A percentile compares a stretch with the other conserved stretches of the same genome.
phyloP scores from a whole-genome alignment of 2,888 invertebrate species.

The Leptodirus hochenwartii region DNA sequence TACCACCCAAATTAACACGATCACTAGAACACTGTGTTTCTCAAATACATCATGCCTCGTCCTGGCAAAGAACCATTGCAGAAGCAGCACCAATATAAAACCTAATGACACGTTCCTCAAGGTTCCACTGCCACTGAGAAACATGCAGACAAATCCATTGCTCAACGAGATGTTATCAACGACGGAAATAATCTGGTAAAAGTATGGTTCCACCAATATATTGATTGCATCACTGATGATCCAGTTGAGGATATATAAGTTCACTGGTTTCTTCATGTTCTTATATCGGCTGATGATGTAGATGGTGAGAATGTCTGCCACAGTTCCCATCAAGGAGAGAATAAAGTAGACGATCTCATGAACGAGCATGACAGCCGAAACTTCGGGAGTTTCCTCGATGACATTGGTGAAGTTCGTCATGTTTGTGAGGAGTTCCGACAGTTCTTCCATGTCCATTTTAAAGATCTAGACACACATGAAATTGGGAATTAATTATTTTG shows the following conservation, averaged over 20 bases:
- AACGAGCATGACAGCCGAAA: constrained; percentile 11
- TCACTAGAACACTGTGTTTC: too few species aligned
- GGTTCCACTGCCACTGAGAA: too few species aligned
- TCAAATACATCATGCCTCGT: too few species aligned
- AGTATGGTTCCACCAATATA: constrained; percentile 10
- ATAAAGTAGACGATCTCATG: constrained; percentile 11
- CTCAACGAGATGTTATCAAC: constrained; percentile 11
- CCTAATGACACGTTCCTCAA: too few species aligned
- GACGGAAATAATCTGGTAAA: constrained; percentile 11
- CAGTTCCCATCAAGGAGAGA: constrained; percentile 10
- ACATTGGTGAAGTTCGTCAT: too few species aligned
- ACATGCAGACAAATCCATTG: constrained; percentile 11
- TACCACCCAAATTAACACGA: too few species aligned
- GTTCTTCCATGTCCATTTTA: too few species aligned
- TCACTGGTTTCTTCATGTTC: constrained; percentile 10
- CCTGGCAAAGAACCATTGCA: too few species aligned
- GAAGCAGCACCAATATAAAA: too few species aligned
- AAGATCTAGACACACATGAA: too few species aligned
- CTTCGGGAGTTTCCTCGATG: constrained; percentile 10
- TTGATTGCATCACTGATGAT: constrained; percentile 11
- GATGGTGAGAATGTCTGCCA: constrained; percentile 10
- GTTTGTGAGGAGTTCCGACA: too few species aligned
- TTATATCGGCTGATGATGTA: constrained; percentile 10
- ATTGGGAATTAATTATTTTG: too few species aligned
- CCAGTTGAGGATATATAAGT: constrained; percentile 11